Evolutionary conservation across 2,113 vertebrate genomes (phyloP).

Genomic region (Prochilodus magdalenae): DNA sequence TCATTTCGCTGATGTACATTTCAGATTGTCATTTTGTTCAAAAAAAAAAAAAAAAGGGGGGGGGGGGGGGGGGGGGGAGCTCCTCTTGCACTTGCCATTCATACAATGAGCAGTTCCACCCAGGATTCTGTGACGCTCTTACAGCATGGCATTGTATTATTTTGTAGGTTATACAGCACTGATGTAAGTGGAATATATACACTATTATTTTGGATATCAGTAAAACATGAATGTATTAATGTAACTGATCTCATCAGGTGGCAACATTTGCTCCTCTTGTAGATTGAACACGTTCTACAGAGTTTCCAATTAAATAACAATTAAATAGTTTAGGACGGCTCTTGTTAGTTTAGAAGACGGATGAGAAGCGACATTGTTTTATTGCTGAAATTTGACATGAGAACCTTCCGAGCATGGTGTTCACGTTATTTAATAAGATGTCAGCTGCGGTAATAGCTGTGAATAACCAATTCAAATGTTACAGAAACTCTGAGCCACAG

Average conservation of each 20-base stretch:
- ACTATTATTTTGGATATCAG: no score
- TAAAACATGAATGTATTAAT: not conserved
- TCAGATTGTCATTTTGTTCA: slow-evolving; percentile 65
- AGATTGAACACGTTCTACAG: not conserved
- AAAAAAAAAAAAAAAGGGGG: no score
- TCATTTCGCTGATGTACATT: slow-evolving; percentile 8
- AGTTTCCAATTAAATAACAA: not conserved
- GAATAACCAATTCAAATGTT: not conserved
- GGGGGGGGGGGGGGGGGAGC: no score
- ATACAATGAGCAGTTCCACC: not conserved
- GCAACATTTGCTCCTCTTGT: not conserved
- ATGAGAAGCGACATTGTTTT: not conserved
- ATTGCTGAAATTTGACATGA: not conserved
- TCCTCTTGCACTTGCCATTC: not conserved
- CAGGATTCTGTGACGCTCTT: slow-evolving; percentile 9
- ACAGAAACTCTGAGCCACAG: not conserved
- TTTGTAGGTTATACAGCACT: not conserved
- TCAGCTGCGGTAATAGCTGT: not conserved
- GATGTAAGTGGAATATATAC: no score
- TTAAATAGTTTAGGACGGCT: not conserved
- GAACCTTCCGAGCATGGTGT: not conserved
- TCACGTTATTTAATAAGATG: not conserved
- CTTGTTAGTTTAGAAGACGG: not conserved
- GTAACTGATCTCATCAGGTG: not conserved
- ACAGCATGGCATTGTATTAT: not conserved